Evolutionary conservation across 1,140 invertebrate genomes (phyloP), one percentile per base, ranked within the genome.

Genomic region (Drosophila asahinai): DNA sequence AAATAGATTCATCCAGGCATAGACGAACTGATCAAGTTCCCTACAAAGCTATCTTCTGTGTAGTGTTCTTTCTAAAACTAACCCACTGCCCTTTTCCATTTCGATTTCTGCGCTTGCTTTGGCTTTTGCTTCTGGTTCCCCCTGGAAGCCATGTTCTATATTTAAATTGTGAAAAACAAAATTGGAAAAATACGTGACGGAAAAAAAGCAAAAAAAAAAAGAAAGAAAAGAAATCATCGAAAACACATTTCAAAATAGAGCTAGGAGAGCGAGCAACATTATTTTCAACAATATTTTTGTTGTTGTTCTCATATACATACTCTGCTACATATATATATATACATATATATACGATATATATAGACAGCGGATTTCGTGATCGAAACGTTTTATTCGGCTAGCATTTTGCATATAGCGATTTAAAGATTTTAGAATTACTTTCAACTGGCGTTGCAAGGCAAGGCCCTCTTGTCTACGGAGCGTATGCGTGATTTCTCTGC

Each of bases 91-190:
- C 67, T 60, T 73, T 17, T n/a, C 61, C 45, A 27, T 33, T 30
- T 68, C 6, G n/a, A 17, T n/a, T 27, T 25, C 33, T 2, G 27
- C 27, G 14, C 2, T 15, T 7, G 2, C 25, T 15, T 25, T 11
- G 8, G 33, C 33, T 11, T 33, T 33, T 55, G 33, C 30, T 48
- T 17, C 45, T 15, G 42, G 30, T 43, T n/a, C 40, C 67, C 70
- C 67, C 67, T 72, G 67, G 51, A 73, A 52, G 67, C 38, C 67
- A 65, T 58, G 47, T 65, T 70, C 74, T 77, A 77, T 66, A 86
- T 84, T 84, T 81, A 81, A 84, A 81, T 64, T 33, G 64, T 68
- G 45, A 78, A 84, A 74, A 82, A 65, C 73, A 81, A 68, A 75
- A 64, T 49, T 57, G 54, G 54, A 54, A 67, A 55, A 42, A 38